Conservation (phyloP, 2,888 invertebrate species). For the Cataglyphis altisquamis region DNA sequence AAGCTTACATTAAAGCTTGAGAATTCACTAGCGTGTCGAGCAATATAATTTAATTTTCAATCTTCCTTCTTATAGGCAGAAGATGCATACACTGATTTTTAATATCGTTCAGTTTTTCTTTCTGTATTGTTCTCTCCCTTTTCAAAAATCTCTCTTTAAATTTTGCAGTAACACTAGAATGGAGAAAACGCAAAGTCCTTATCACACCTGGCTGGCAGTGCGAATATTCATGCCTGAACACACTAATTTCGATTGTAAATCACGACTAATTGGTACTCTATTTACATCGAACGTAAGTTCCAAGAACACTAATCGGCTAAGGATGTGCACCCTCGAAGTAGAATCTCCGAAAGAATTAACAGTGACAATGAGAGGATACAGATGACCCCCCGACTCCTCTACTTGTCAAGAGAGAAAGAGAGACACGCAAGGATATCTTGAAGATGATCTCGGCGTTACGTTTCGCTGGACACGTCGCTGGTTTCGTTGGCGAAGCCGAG, state of each 20-base stretch:
- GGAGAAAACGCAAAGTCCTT: slow-evolving; percentile 12
- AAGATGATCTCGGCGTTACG: slow-evolving; percentile 76
- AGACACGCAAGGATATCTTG: background rate
- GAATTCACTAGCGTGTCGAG: background rate
- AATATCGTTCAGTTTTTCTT: slow-evolving; percentile 21
- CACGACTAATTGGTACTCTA: background rate
- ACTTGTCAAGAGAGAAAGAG: background rate
- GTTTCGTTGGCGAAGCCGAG: slow-evolving; percentile 90
- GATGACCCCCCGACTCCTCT: background rate
- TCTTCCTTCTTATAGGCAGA: slow-evolving; percentile 14
- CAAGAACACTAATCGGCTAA: slow-evolving; percentile 18
- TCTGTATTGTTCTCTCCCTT: background rate
- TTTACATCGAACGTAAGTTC: slow-evolving; percentile 33
- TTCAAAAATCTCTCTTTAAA: background rate
- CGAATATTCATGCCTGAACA: slow-evolving; percentile 36
- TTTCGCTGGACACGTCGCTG: slow-evolving; percentile 66
- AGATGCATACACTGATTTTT: background rate
- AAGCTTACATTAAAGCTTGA: slow-evolving; percentile 28
- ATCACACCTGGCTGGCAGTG: slow-evolving; percentile 41
- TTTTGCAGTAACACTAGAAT: background rate
- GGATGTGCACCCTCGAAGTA: background rate
- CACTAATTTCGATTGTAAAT: slow-evolving; percentile 23
- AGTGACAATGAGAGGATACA: background rate
- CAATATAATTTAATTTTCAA: slow-evolving; percentile 12
- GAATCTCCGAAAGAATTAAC: background rate